phyloP scores from a whole-genome alignment of 1,140 invertebrate species.

The Magallana angulata region DNA sequence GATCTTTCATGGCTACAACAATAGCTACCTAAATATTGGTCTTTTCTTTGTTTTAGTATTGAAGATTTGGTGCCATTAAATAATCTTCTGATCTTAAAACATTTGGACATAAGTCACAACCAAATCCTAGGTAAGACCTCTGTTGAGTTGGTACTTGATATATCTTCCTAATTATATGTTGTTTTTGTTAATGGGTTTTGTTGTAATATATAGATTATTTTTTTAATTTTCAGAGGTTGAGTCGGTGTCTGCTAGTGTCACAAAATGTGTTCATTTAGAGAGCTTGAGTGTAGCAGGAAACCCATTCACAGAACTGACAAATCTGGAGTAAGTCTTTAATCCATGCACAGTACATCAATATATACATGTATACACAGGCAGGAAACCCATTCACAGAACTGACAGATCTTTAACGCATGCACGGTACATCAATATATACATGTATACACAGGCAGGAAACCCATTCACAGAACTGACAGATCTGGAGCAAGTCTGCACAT shows the following conservation, averaged over 20 bases:
- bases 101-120: conserved; percentile 69
- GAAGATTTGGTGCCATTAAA: conserved; percentile 60
- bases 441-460: conserved; percentile 42
- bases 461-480: conserved; percentile 21
- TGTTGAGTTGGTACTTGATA: not conserved
- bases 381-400: conserved; percentile 51
- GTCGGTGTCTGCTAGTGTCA: conserved; percentile 35
- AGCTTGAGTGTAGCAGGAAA: conserved; percentile 55
- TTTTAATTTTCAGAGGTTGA: conserved; percentile 53
- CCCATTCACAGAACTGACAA: conserved; percentile 10
- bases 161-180: not conserved
- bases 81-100: conserved; percentile 63
- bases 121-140: conserved; percentile 69
- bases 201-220: not conserved
- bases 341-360: too few relatives aligned
- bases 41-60: conserved; percentile 60
- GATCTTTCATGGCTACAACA: too few relatives aligned
- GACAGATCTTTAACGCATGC: not conserved
- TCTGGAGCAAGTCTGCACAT: not conserved
- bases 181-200: not conserved
- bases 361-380: too few relatives aligned
- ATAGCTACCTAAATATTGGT: not conserved
- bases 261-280: conserved; percentile 54
- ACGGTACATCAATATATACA: too few relatives aligned
- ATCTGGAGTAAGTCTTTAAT: not conserved